Conservation (phyloP, 2,888 invertebrate genomes). For the Brachylomia viminalis region DNA sequence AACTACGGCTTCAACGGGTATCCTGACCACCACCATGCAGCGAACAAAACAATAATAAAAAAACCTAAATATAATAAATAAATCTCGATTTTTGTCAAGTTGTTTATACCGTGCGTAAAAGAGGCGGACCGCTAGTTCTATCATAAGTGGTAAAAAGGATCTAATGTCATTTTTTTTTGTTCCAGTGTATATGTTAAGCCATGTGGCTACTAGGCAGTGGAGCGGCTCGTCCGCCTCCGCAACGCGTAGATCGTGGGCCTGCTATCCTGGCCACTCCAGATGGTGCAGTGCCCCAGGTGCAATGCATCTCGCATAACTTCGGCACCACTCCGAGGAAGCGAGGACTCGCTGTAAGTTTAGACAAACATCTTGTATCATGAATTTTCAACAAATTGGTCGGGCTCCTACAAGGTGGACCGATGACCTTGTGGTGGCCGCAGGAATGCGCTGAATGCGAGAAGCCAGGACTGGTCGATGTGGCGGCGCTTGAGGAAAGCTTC, state of each 20-base stretch:
- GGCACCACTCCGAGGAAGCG: constrained; percentile 72
- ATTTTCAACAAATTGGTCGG: background rate
- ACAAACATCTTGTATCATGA: background rate
- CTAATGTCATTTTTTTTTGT: constrained; percentile 35
- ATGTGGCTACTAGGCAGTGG: constrained; percentile 75
- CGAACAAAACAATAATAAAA: background rate
- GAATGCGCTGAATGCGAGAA: background rate
- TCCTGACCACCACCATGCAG: too few relatives aligned
- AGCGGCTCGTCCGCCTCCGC: constrained; percentile 49
- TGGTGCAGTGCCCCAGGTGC: constrained; percentile 72
- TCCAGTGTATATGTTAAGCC: constrained; percentile 70
- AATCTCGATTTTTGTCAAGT: background rate
- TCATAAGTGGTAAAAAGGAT: background rate
- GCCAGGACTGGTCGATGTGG: background rate
- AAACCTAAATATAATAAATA: background rate
- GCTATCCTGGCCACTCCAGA: constrained; percentile 76
- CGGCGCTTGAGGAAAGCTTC: background rate
- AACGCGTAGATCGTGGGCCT: constrained; percentile 66
- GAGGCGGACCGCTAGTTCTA: too few relatives aligned
- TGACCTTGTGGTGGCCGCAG: background rate
- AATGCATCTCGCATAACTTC: constrained; percentile 74
- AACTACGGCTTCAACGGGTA: too few relatives aligned
- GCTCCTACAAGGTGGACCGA: background rate
- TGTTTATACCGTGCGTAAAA: background rate
- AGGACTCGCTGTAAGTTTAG: constrained; percentile 78